phyloP scores from a whole-genome alignment of 2,797 vertebrate species.

The Falco cherrug region DNA sequence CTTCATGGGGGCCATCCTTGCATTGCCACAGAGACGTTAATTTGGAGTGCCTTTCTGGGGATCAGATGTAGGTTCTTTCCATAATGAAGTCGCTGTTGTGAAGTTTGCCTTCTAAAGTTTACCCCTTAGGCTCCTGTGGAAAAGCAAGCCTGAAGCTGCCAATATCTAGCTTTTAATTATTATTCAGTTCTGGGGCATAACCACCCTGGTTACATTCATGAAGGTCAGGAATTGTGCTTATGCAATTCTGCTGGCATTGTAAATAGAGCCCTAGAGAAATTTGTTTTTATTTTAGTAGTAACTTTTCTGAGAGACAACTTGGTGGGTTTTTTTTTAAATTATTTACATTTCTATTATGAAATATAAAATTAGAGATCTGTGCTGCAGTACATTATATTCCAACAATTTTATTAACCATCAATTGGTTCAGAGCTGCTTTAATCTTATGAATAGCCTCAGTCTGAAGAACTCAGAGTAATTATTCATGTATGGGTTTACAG shows the following conservation, averaged over 20 bases:
- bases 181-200: constrained; percentile 58
- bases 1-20: neutral
- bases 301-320: neutral
- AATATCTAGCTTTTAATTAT: constrained; percentile 65
- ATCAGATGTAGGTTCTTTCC: neutral
- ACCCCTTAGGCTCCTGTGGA: constrained; percentile 33
- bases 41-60: neutral
- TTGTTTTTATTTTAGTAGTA: constrained; percentile 30
- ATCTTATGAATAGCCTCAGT: neutral
- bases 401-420: neutral
- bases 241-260: constrained; percentile 34
- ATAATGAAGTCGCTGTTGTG: constrained; percentile 32
- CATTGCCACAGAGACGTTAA: neutral
- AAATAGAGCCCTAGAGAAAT: constrained; percentile 32
- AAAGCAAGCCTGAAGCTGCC: constrained; percentile 62
- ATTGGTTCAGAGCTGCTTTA: neutral
- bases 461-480: neutral
- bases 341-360: neutral
- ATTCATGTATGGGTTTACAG: neutral
- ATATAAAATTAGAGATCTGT: neutral
- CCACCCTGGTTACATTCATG: constrained; percentile 48
- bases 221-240: constrained; percentile 9
- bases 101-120: constrained; percentile 46
- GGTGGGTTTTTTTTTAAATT: neutral
- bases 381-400: neutral